phyloP scores from a whole-genome alignment of 2,888 invertebrate species.

The Agrenia bidenticulata region DNA sequence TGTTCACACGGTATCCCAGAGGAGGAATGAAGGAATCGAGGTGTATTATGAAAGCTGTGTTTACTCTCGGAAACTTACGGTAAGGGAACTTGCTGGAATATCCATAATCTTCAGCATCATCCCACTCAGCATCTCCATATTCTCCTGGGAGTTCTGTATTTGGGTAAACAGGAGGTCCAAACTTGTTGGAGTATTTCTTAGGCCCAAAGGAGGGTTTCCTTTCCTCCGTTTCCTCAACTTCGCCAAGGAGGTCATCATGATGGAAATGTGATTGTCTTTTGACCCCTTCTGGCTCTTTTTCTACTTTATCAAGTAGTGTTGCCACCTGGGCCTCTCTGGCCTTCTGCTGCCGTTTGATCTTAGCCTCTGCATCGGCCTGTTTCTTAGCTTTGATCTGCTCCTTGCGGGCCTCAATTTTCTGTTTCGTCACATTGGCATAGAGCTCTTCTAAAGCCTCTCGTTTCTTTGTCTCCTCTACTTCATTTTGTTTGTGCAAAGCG shows the following conservation, averaged over 20 bases:
- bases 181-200: neutral
- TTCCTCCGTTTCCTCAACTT: neutral
- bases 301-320: too few relatives aligned
- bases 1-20: too few relatives aligned
- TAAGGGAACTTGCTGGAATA: conserved; percentile 18
- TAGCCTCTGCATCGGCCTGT: too few relatives aligned
- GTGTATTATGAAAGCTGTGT: too few relatives aligned
- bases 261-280: too few relatives aligned
- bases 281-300: too few relatives aligned
- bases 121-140: conserved; percentile 14
- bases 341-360: too few relatives aligned
- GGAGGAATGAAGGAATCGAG: too few relatives aligned
- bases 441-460: neutral
- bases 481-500: neutral
- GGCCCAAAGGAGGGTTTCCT: neutral
- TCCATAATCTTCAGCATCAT: conserved; percentile 13
- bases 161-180: neutral
- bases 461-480: neutral
- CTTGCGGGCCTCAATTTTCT: neutral
- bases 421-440: neutral
- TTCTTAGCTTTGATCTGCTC: neutral
- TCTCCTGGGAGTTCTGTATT: conserved; percentile 1
- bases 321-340: too few relatives aligned
- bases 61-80: too few relatives aligned
- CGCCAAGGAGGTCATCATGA: too few relatives aligned